Evolutionary conservation across 2,113 vertebrate genomes (phyloP), one percentile per base, ranked within the genome.

Genomic region (Bos javanicus): DNA sequence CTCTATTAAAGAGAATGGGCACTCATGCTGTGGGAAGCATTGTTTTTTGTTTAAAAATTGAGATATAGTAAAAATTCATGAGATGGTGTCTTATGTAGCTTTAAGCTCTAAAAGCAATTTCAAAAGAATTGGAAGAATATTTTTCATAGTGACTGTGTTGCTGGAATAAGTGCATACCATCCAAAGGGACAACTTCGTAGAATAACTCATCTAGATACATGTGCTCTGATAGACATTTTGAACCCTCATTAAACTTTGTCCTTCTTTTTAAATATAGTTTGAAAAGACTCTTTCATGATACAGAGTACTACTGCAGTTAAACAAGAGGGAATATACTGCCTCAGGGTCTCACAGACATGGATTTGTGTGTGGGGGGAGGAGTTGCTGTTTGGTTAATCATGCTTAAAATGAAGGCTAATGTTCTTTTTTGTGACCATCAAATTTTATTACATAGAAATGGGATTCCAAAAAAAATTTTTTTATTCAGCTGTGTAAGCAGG

Each of bases 91-190:
- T 94, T 87, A 33, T 48, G 17, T 93, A 80, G 76, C 50, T 92
- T 91, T 96, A 91, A 91, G 84, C 10, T 93, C 59, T 83, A 62
- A 94, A 86, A n/a, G 54, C 85, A 82, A 5, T 76, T 94, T 93
- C 43, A 50, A 60, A 71, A 85, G 52, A 74, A 52, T 64, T 64
- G 25, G 36, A 91, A 93, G 36, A 82, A 33, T 39, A 78, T n/a
- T 78, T 78, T 52, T 81, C 39, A 60, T 67, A 62, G 80, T 52
- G 28, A 17, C 21, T 56, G 43, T 39, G 78, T 89, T 54, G 33
- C 59, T 82, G 26, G 43, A 93, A 56, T 95, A 17, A 67, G 7
- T n/a, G 30, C 54, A 59, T 19, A 30, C 28, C 28, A 87, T 62
- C 7, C 5, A 36, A 90, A 15, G 39, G 25, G 23, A 25, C 59